Percentiles rank a stretch among this genome's conserved stretches.
Evolutionary conservation across 2,797 vertebrate species (phyloP).

Genomic region (Cossypha caffra): DNA sequence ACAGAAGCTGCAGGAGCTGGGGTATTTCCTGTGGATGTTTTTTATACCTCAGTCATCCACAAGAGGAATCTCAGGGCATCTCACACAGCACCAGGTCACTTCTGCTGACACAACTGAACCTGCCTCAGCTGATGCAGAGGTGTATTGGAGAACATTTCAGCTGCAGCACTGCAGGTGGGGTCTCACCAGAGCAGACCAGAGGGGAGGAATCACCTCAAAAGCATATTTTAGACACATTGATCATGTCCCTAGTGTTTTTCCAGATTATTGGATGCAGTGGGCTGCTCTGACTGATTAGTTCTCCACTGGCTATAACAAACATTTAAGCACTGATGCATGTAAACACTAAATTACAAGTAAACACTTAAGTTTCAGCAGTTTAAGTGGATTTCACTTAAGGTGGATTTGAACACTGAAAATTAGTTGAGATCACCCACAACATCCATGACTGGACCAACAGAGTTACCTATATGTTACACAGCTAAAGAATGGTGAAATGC

Average conservation of each 20-base stretch:
- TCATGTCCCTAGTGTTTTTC: not conserved
- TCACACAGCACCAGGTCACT: not conserved
- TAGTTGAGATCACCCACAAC: not conserved
- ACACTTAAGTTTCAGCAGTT: not conserved
- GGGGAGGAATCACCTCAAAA: not conserved
- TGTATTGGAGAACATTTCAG: not conserved
- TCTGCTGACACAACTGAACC: not conserved
- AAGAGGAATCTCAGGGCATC: not conserved
- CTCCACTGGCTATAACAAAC: fast-evolving
- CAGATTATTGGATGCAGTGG: not conserved
- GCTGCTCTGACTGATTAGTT: not conserved
- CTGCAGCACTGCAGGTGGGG: not conserved
- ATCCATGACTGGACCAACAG: not conserved
- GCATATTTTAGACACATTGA: not conserved
- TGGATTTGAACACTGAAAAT: not conserved
- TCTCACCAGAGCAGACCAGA: not conserved
- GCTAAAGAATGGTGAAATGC: not conserved
- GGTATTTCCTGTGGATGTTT: not conserved
- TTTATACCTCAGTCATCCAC: not conserved
- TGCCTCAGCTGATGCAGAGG: not conserved
- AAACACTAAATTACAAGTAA: not conserved
- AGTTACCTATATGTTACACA: not conserved
- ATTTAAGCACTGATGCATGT: not conserved
- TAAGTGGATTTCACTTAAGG: not conserved
- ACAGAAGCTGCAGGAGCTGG: not conserved